Percentiles rank a stretch among this genome's conserved stretches.
Evolutionary conservation across 2,888 invertebrate species (phyloP).

Genomic region (Xanthorhoe designata): DNA sequence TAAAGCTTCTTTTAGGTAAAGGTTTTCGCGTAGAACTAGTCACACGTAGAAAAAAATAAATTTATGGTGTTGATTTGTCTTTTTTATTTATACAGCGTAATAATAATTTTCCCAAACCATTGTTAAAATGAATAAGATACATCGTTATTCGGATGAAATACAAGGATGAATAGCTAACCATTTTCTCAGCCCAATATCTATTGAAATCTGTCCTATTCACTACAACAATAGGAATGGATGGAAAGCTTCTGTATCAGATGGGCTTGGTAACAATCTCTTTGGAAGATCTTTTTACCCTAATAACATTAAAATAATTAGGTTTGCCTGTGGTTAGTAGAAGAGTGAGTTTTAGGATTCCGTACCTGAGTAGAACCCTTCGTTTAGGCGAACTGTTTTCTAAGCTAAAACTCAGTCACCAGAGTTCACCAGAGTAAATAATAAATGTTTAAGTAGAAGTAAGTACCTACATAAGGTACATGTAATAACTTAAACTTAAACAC

Average conservation of each 20-base stretch:
- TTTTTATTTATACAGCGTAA: background rate
- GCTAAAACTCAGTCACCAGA: no score
- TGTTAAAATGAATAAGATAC: background rate
- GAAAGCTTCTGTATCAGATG: conserved; percentile 9
- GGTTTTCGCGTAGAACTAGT: conserved; percentile 38
- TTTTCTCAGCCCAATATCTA: conserved; percentile 16
- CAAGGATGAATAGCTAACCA: conserved; percentile 18
- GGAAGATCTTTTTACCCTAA: conserved; percentile 3
- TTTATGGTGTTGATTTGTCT: background rate
- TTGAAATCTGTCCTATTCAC: conserved; percentile 17
- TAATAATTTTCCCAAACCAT: background rate
- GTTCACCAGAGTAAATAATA: no score
- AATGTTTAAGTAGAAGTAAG: no score
- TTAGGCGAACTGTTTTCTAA: no score
- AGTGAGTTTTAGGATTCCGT: background rate
- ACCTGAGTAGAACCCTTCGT: no score
- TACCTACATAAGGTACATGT: no score
- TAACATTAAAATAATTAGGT: background rate
- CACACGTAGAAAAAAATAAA: conserved; percentile 28
- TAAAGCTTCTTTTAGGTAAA: background rate
- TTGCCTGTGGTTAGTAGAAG: background rate
- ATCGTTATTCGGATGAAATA: conserved; percentile 1
- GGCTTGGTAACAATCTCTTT: background rate
- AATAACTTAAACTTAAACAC: no score
- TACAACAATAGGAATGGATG: conserved; percentile 18